phyloP scores from a whole-genome alignment of 2,888 invertebrate genomes.

The Xanthorhoe spadicearia region DNA sequence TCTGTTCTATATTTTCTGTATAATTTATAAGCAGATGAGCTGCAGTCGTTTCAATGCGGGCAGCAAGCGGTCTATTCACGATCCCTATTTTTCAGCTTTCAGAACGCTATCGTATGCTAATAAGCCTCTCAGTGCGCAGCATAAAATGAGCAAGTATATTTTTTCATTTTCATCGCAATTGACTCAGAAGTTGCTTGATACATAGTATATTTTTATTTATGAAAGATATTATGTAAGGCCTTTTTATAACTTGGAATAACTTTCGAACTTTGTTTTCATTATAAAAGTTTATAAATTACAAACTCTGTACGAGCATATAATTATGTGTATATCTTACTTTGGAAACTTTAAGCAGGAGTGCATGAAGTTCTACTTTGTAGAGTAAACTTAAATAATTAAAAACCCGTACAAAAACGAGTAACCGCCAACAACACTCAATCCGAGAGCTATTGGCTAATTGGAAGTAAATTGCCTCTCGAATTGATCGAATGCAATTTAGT shows the following conservation, averaged over 20 bases:
- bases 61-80: constrained; percentile 57
- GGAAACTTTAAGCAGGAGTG: neutral
- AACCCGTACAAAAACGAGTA: constrained; percentile 17
- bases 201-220: constrained; percentile 7
- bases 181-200: constrained; percentile 20
- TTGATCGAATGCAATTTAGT: constrained; percentile 41
- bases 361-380: neutral
- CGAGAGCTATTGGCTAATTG: constrained; percentile 47
- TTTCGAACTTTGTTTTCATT: constrained; percentile 21
- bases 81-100: constrained; percentile 67
- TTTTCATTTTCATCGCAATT: constrained; percentile 40
- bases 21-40: constrained; percentile 72
- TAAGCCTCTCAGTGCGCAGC: constrained; percentile 59
- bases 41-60: constrained; percentile 64
- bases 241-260: constrained; percentile 8
- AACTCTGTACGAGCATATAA: neutral
- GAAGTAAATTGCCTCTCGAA: constrained; percentile 53
- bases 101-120: constrained; percentile 70
- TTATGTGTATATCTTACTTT: neutral
- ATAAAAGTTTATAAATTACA: constrained; percentile 11
- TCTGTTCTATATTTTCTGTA: constrained; percentile 62
- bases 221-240: constrained; percentile 2
- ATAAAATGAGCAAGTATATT: constrained; percentile 52
- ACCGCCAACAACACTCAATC: constrained; percentile 32
- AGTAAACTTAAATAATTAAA: neutral